A percentile compares a stretch with the other conserved stretches of the same genome.
These are phyloP conservation scores for Oopsacas minuta DNA, from an alignment of 37 sponge, comb jelly and placozoan species.

Conservation along the genomic window DNA sequence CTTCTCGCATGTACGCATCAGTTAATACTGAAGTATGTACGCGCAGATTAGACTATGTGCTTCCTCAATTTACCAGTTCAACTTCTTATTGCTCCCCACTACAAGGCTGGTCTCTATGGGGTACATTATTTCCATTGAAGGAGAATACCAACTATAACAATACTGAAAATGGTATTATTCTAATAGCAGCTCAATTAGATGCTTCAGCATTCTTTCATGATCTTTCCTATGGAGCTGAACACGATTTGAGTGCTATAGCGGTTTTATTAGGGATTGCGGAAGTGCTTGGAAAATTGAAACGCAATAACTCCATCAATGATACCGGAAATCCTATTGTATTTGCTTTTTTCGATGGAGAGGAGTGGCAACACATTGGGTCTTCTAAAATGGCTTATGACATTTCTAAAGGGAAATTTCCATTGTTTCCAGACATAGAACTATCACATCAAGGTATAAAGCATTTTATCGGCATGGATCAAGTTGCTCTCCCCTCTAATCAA, in stretches of 20 bases:
- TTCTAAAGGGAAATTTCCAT: not conserved
- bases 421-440: not conserved
- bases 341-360: not conserved
- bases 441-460: not conserved
- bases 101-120: not conserved
- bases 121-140: not conserved
- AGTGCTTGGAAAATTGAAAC: not conserved
- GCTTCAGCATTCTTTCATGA: constrained; percentile 2
- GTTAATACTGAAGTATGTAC: not conserved
- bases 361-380: constrained; percentile 5
- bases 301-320: not conserved
- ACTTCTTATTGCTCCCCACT: not conserved
- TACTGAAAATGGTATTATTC: not conserved
- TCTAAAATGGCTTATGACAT: constrained; percentile 19
- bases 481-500: not conserved
- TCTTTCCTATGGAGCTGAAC: constrained; percentile 11
- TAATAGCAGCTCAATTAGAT: not conserved
- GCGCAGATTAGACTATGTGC: not conserved
- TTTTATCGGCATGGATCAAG: not conserved
- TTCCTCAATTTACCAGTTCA: not conserved
- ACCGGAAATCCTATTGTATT: constrained; percentile 5
- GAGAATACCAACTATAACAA: not conserved
- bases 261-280: not conserved
- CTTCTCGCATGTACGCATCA: not conserved
- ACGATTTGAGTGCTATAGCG: not conserved